Evolutionary conservation across 2,888 invertebrate genomes (phyloP), one percentile per base, ranked within the genome.

Genomic region (Plutella xylostella): DNA sequence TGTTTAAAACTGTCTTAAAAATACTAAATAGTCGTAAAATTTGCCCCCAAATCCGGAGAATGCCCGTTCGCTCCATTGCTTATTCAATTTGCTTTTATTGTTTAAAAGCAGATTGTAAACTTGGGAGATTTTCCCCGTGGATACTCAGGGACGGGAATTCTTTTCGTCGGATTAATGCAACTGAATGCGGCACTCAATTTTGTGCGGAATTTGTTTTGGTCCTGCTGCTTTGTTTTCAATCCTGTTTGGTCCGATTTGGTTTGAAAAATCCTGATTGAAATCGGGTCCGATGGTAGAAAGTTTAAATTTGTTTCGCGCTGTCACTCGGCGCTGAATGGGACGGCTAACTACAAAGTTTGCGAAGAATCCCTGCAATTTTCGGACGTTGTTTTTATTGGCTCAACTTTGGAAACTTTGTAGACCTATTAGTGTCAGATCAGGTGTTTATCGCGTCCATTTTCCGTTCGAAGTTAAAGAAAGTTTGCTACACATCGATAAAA

Each of bases 71-170:
- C 33, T 53, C 50, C 54, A 56, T 49, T 54, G 60, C 56, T 62
- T 65, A 67, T 67, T 65, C 67, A 67, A 69, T 68, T 69, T 66
- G 61, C 58, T 67, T 69, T 69, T 67, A 66, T 67, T 68, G 65
- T 68, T 66, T 62, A 58, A 65, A 68, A 65, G 66, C 61, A 63
- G 59, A 61, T 60, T 64, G 61, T 63, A 62, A 61, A 63, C 56
- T 59, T 61, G 51, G 56, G 57, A 59, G 66, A 57, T 63, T 55
- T 45, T 51, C 47, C 50, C 51, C 56, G 43, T 51, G 52, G 55
- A 54, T 55, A 55, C 60, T 61, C 53, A 48, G 51, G 57, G 59
- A 60, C 55, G 52, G 55, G 56, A 61, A 61, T 66, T 58, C 61
- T 57, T 61, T 54, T 46, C 31, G 38, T 45, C 43, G 60, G 63